Percentiles rank a stretch among this genome's conserved stretches.
phyloP scores from a whole-genome alignment of 2,888 invertebrate species.

The Nomada fucata region DNA sequence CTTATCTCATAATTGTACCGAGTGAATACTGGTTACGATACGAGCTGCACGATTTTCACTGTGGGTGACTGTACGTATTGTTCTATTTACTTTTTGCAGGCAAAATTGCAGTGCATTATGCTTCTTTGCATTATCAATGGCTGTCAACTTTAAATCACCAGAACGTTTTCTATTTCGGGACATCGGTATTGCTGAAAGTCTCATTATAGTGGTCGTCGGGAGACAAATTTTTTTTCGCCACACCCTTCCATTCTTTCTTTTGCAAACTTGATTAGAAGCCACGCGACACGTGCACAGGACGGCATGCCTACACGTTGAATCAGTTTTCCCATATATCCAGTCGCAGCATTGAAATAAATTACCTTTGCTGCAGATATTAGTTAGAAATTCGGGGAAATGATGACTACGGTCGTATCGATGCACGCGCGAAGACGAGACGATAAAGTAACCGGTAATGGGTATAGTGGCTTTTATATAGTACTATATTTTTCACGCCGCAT shows the following conservation, averaged over 20 bases:
- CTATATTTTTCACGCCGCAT: constrained; percentile 6
- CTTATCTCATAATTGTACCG: too few relatives aligned
- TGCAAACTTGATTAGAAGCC: neutral
- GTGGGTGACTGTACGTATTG: too few relatives aligned
- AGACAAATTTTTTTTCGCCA: neutral
- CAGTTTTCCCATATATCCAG: neutral
- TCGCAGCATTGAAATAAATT: constrained; percentile 5
- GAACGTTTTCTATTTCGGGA: too few relatives aligned
- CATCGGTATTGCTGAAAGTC: too few relatives aligned
- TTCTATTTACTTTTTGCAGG: too few relatives aligned
- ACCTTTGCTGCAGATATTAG: neutral
- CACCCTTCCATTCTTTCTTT: neutral
- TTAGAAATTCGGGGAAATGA: neutral
- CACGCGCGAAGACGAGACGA: neutral
- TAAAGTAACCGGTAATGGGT: neutral
- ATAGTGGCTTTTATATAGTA: neutral
- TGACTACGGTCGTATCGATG: neutral
- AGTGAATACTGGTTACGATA: too few relatives aligned
- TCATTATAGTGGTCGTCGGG: neutral
- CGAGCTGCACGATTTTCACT: too few relatives aligned
- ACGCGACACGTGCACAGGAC: neutral
- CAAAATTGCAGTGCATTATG: too few relatives aligned
- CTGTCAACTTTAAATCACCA: too few relatives aligned
- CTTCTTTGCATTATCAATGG: too few relatives aligned
- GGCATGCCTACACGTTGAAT: constrained; percentile 2